Evolutionary conservation across 2,113 vertebrate genomes (phyloP), one percentile per base, ranked within the genome.

Genomic region (Petrocephalus zakoni): DNA sequence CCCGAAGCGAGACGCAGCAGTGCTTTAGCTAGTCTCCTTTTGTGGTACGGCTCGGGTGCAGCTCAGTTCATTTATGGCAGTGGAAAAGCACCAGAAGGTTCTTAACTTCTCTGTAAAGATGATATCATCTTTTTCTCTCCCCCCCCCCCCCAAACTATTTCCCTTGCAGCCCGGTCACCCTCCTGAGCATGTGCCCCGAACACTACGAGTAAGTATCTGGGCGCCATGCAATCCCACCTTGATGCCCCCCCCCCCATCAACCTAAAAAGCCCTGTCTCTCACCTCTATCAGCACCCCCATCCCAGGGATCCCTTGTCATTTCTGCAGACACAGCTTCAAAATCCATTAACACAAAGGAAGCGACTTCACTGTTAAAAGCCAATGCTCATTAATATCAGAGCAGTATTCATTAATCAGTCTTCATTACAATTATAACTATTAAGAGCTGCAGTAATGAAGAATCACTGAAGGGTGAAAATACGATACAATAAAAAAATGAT

Each of bases 371-470:
- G 34, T 42, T 78, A 42, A 75, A 37, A 75, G 68, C 68, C 29
- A 37, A 17, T 47, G 21, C 81, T 83, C 42, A n/a, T 83, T 49
- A 83, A 83, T 83, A 13, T 29, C 84, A 0, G 15, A n/a, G 19
- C 52, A 17, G 29, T 19, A 21, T 85, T 25, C n/a, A 85, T 85
- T 25, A 85, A 25, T 51, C 22, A 25, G 82, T 85, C 11, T n/a
- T 86, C 51, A 56, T 86, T 86, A 86, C 5, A 29, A 86, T 86
- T 86, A 49, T 86, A n/a, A 8, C 25, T 86, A 52, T 86, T 55
- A 29, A 55, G 52, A 53, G 52, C 84, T 34, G 84, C 84, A 55
- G 83, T 52, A 53, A 46, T 53, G 29, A 52, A 49, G 51, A 10
- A 55, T 25, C 22, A 86, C 84, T 19, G n/a, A 86, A 86, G n/a